phyloP scores from a whole-genome alignment of 2,113 vertebrate species.

The Carassius carassius region DNA sequence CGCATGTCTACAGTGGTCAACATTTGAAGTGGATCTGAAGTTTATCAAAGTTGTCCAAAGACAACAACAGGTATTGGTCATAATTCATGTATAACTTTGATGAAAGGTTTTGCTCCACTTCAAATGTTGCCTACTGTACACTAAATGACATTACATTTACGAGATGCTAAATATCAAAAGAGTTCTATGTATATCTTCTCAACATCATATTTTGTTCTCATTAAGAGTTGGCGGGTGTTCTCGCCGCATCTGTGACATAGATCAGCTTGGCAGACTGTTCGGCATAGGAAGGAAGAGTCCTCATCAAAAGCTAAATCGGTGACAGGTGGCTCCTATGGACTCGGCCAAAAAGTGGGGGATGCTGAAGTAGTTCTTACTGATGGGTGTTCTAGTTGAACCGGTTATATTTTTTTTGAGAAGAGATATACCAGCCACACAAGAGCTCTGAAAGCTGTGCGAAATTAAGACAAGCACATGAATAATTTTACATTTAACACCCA shows the following conservation, averaged over 20 bases:
- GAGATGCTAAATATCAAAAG: no score
- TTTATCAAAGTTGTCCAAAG: no score
- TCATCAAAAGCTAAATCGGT: constrained; percentile 41
- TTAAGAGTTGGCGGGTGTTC: constrained; percentile 20
- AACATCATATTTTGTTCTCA: no score
- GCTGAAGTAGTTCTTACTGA: constrained; percentile 35
- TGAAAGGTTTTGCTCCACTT: no score
- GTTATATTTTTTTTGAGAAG: not conserved
- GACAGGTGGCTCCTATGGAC: constrained; percentile 58
- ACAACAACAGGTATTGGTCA: no score
- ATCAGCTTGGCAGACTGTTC: constrained; percentile 30
- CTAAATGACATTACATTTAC: no score
- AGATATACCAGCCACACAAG: constrained; percentile 8
- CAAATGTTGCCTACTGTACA: no score
- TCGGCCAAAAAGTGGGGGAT: constrained; percentile 63
- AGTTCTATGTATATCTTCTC: no score
- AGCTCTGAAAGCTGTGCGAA: not conserved
- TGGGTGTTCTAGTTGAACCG: constrained; percentile 35
- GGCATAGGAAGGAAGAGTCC: constrained; percentile 28
- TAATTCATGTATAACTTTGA: no score
- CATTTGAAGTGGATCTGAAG: no score
- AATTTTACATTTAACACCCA: constrained; percentile 19
- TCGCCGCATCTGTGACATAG: constrained; percentile 36
- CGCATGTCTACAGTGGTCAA: no score
- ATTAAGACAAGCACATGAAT: constrained; percentile 25